Conservation (phyloP, 2,113 vertebrate species). For the Girardinichthys multiradiatus region DNA sequence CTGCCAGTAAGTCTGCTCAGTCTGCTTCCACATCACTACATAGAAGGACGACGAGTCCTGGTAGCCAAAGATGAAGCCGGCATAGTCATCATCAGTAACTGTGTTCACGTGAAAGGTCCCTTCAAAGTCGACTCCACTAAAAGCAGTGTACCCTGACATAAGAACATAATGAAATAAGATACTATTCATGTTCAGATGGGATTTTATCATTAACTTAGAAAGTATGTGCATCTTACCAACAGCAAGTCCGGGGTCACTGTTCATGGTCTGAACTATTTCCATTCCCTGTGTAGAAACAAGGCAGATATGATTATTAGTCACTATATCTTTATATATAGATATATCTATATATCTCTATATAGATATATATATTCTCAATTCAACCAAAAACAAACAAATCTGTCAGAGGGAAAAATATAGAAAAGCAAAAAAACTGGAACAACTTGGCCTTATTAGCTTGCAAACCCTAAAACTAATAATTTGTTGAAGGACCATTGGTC, state of each 20-base stretch:
- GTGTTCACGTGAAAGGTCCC: constrained; percentile 99
- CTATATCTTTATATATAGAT: too few species aligned
- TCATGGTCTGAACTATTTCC: constrained; percentile 99
- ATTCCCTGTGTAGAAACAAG: constrained; percentile 85
- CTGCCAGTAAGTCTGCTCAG: constrained; percentile 99
- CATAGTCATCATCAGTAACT: constrained; percentile 95
- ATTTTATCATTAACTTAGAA: background rate
- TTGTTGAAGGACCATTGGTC: too few species aligned
- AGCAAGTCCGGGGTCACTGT: constrained; percentile 97
- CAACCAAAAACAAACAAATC: background rate
- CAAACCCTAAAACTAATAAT: background rate
- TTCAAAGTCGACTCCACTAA: constrained; percentile 98
- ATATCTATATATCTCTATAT: too few species aligned
- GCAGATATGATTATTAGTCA: background rate
- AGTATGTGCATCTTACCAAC: constrained; percentile 84
- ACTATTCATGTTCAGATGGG: background rate
- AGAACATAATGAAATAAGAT: background rate
- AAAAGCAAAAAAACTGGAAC: background rate
- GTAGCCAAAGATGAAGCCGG: constrained; percentile 98
- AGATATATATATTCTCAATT: too few species aligned
- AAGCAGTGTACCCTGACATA: constrained; percentile 93
- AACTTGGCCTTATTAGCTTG: background rate
- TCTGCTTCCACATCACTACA: constrained; percentile 99
- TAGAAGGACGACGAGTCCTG: constrained; percentile 99
- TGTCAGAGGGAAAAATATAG: background rate